These are phyloP conservation scores for Orthosia gracilis DNA, from an alignment of 2,888 invertebrate species.

Conservation along the genomic window DNA sequence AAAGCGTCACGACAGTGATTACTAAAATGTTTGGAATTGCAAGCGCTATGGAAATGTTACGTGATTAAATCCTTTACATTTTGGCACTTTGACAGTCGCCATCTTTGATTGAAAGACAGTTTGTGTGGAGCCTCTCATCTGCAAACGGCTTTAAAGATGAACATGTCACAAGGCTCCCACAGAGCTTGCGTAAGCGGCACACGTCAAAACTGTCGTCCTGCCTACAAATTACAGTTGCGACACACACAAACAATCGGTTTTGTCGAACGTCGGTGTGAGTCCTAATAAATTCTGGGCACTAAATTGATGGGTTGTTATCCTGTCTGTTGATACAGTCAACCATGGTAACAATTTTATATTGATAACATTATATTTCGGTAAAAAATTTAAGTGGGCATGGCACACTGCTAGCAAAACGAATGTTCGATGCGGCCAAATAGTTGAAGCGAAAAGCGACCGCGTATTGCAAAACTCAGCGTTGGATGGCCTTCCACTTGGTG, in stretches of 20 bases:
- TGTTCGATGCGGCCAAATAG: no score
- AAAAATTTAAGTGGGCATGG: no score
- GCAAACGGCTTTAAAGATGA: constrained; percentile 16
- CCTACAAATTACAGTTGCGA: constrained; percentile 57
- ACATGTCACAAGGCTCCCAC: constrained; percentile 37
- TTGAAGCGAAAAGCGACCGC: no score
- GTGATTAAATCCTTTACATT: no score
- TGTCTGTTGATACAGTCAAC: not conserved
- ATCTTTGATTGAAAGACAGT: no score
- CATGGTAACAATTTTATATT: not conserved
- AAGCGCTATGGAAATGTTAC: no score
- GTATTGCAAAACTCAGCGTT: no score
- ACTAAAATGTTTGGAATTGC: no score
- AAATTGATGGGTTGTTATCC: constrained; percentile 44
- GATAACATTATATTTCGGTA: not conserved
- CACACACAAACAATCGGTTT: constrained; percentile 25
- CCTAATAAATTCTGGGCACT: constrained; percentile 22
- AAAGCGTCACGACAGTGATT: no score
- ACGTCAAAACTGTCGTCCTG: constrained; percentile 55
- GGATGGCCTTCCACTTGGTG: no score
- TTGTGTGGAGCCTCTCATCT: not conserved
- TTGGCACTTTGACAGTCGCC: no score
- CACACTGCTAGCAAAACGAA: no score
- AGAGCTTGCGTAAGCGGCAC: constrained; percentile 46
- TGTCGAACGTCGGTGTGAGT: constrained; percentile 4